These are phyloP conservation scores for Myrmecobius fasciatus DNA, from an alignment of 2,113 vertebrate species.

Conservation along the genomic window DNA sequence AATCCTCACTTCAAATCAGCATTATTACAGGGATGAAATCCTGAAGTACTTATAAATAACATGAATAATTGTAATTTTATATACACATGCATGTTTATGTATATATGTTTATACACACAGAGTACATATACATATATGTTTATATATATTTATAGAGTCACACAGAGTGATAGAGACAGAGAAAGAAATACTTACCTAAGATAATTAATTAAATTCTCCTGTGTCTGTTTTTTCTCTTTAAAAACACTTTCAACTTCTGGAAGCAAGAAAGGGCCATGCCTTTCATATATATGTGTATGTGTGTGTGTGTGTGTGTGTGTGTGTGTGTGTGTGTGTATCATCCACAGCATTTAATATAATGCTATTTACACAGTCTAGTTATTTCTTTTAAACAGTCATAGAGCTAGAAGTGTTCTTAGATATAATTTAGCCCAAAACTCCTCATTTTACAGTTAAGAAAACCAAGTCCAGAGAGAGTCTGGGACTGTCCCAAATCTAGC, in stretches of 20 bases:
- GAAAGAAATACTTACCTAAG: too few relatives aligned
- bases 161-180: too few relatives aligned
- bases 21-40: neutral
- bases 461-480: neutral
- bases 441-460: neutral
- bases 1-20: too few relatives aligned
- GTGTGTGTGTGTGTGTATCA: neutral
- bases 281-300: too few relatives aligned
- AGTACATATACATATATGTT: too few relatives aligned
- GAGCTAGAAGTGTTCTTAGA: too few relatives aligned
- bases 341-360: neutral
- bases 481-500: neutral
- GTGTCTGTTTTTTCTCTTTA: too few relatives aligned
- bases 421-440: neutral
- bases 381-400: neutral
- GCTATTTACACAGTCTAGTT: neutral
- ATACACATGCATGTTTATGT: neutral
- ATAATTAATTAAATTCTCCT: too few relatives aligned
- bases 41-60: neutral
- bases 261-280: too few relatives aligned
- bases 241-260: too few relatives aligned
- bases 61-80: neutral
- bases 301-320: too few relatives aligned
- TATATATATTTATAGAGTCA: too few relatives aligned
- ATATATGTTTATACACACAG: neutral